Evolutionary conservation across 2,797 vertebrate species (phyloP), one percentile per base, ranked within the genome.

Genomic region (Clarias laeviceps): DNA sequence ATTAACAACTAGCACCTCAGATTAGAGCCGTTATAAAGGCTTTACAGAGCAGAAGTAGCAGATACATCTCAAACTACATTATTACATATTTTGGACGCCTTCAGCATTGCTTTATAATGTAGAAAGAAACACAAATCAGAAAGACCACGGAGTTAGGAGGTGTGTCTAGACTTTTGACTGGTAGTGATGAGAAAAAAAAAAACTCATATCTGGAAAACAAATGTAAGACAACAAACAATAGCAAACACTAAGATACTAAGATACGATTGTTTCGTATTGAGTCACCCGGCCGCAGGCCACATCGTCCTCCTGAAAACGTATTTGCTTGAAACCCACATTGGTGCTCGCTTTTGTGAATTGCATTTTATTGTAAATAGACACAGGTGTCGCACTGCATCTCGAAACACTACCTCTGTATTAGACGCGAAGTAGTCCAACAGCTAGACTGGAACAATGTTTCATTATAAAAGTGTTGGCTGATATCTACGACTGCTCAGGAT

Each of bases 361-460:
- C 61, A 37, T 76, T 85, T 57, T 62, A 50, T 74, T 85, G 76
- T 83, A 68, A 79, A 83, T 80, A 81, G 70, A 79, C 62, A 62
- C 82, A 70, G 70, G 40, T 85, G 85, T 77, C 84, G 88, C 85
- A 91, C 88, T 90, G 88, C 88, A 80, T 89, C 84, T 79, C 22
- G 82, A 66, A 82, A 88, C 87, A 81, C 88, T 92, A 91, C 91
- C 90, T 91, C 90, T 88, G 68, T 61, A 87, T 73, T 81, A 76
- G 81, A 89, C 79, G 62, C 83, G 73, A 88, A 85, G 81, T 88
- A 74, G 32, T 85, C 56, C 73, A 37, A 24, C 50, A 78, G 62
- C 80, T 69, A 40, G 66, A 81, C 27, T n/a, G 24, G 65, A 50
- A 74, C 32, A 4, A 65, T 82, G 27, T 57, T 24, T 76, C 34